These are phyloP conservation scores for Notocelia uddmanniana DNA, from an alignment of 2,888 invertebrate species.

Conservation along the genomic window DNA sequence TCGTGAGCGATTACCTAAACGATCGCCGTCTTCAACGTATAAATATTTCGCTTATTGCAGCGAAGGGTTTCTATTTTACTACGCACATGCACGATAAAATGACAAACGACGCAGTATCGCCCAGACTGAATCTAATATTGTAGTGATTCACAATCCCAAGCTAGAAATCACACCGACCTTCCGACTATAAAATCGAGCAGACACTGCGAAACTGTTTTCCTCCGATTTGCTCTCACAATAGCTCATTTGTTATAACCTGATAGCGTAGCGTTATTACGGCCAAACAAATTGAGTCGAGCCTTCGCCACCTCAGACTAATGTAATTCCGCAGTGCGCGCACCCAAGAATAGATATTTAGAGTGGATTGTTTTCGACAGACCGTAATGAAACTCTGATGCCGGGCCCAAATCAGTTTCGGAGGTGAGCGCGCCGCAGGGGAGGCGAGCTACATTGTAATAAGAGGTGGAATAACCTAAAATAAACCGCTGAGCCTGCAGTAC, in stretches of 20 bases:
- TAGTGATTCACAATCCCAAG: constrained; percentile 50
- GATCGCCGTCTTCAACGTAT: constrained; percentile 31
- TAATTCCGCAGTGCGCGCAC: constrained; percentile 83
- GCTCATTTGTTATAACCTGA: constrained; percentile 85
- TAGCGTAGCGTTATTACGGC: constrained; percentile 83
- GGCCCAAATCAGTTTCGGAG: constrained; percentile 83
- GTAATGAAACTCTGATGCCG: constrained; percentile 86
- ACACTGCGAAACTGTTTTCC: constrained; percentile 79
- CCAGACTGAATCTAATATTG: constrained; percentile 35
- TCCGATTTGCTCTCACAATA: constrained; percentile 82
- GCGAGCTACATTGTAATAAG: constrained; percentile 84
- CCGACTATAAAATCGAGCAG: constrained; percentile 74
- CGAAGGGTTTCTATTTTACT: constrained; percentile 20
- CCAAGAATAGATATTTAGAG: constrained; percentile 86
- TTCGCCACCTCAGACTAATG: constrained; percentile 86
- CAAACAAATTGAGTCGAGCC: constrained; percentile 86
- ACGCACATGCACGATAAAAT: constrained; percentile 10
- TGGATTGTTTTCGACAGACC: constrained; percentile 87
- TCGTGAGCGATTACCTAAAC: constrained; percentile 39
- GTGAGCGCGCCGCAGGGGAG: constrained; percentile 84
- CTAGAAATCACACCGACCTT: constrained; percentile 53
- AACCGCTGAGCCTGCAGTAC: constrained; percentile 74
- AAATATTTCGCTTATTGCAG: constrained; percentile 23
- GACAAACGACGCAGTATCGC: constrained; percentile 32
- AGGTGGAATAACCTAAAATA: constrained; percentile 84